Evolutionary conservation across 2,797 vertebrate species (phyloP), one percentile per base, ranked within the genome.

Genomic region (Aplochiton taeniatus): DNA sequence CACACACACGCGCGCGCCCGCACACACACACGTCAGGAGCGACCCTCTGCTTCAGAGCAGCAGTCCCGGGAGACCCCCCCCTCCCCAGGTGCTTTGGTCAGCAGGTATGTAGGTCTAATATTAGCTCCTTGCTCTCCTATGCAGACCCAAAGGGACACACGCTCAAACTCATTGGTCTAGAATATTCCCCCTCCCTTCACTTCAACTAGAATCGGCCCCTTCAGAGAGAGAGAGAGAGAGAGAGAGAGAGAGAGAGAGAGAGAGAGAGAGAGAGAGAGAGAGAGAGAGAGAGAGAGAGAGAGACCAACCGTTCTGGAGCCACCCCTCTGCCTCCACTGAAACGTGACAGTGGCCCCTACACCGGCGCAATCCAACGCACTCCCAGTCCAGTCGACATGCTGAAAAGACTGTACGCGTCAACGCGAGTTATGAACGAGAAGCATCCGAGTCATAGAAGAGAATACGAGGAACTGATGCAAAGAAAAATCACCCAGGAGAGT

Each of bases 91-190:
- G 82, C 85, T 87, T 81, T 70, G 71, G 78, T 84, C 73, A 81
- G 85, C 85, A 84, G 77, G 68, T 83, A 79, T 53, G 61, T 54
- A 74, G 61, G 44, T 18, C 75, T 83, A 84, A 76, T 80, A 77
- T 83, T 83, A 83, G 73, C 78, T 16, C 50, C 16, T 16, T 17
- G 14, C 50, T 16, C 16, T 16, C 14, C 50, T 55, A 12, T 55
- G 17, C 53, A 14, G 19, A 9, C n/a, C 51, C 13, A 11, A 12
- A 16, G 49, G 49, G 49, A 48, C 47, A 48, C 47, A 48, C 47
- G 12, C 47, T 4, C 47, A 48, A 11, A 48, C 47, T 11, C 47
- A 48, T 11, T 31, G 31, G 31, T 31, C 31, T 31, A 48, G 10
- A 48, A 48, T 11, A 48, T 12, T 12, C 47, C 47, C 47, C 47